These are phyloP conservation scores for Sander vitreus DNA, from an alignment of 2,113 vertebrate genomes.

Conservation along the genomic window DNA sequence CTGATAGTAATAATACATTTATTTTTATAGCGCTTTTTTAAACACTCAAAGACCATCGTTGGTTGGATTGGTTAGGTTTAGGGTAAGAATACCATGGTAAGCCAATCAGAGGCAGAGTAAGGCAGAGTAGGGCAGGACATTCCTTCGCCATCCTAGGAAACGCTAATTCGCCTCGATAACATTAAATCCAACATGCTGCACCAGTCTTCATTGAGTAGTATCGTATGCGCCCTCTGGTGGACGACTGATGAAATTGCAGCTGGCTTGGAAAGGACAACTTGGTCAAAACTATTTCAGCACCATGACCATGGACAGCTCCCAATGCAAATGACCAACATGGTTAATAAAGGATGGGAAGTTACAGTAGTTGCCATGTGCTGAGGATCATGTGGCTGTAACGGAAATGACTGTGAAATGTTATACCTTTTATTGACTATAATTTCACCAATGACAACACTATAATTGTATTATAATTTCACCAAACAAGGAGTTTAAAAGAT, in stretches of 20 bases:
- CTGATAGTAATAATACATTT: too few relatives aligned
- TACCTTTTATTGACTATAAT: background rate
- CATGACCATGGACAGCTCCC: conserved; percentile 58
- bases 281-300: conserved; percentile 66
- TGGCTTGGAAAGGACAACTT: background rate
- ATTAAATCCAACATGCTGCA: background rate
- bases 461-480: background rate
- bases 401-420: too few relatives aligned
- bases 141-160: too few relatives aligned
- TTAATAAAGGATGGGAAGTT: background rate
- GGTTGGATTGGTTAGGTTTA: too few relatives aligned
- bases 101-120: too few relatives aligned
- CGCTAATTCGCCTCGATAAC: background rate
- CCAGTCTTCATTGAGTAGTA: background rate
- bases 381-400: background rate
- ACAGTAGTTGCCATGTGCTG: background rate
- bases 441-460: background rate
- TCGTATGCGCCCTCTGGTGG: conserved; percentile 60
- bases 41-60: too few relatives aligned
- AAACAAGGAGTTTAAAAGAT: background rate
- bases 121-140: too few relatives aligned
- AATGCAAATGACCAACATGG: background rate
- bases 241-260: background rate
- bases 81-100: too few relatives aligned
- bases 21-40: too few relatives aligned